phyloP scores from a whole-genome alignment of 2,888 invertebrate genomes.

The Drosophila niveifrons region DNA sequence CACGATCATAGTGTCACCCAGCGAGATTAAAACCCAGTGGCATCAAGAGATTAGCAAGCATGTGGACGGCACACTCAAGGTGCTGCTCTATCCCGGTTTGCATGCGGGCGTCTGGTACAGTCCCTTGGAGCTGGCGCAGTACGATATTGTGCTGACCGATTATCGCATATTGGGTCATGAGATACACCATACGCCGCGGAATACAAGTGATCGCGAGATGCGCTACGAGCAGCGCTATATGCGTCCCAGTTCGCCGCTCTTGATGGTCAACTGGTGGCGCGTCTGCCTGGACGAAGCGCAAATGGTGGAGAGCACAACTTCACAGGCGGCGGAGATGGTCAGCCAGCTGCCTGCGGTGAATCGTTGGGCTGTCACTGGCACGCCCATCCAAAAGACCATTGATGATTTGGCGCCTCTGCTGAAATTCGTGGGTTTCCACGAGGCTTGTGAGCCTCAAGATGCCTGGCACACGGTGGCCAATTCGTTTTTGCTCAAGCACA shows the following conservation, averaged over 20 bases:
- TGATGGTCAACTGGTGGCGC: constrained; percentile 91
- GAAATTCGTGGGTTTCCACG: constrained; percentile 85
- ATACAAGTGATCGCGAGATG: constrained; percentile 83
- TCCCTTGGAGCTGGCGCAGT: constrained; percentile 88
- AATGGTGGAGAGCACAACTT: constrained; percentile 89
- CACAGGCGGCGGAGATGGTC: constrained; percentile 86
- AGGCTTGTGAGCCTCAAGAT: constrained; percentile 62
- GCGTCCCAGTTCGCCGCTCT: constrained; percentile 89
- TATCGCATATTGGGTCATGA: constrained; percentile 89
- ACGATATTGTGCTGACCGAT: constrained; percentile 91
- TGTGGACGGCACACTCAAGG: constrained; percentile 84
- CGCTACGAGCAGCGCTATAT: constrained; percentile 88
- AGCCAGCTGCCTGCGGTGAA: constrained; percentile 86
- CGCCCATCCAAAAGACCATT: constrained; percentile 88
- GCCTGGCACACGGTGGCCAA: constrained; percentile 77
- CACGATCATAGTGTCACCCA: constrained; percentile 91
- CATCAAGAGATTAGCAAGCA: constrained; percentile 89
- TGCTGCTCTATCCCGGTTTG: constrained; percentile 87
- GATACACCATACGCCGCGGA: constrained; percentile 87
- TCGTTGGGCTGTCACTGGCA: constrained; percentile 92
- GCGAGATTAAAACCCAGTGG: constrained; percentile 90
- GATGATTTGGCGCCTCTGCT: constrained; percentile 85
- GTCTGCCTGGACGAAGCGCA: constrained; percentile 93
- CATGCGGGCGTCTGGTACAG: constrained; percentile 84
- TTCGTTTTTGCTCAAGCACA: constrained; percentile 67